Percentiles rank a stretch among this genome's conserved stretches.
These are phyloP conservation scores for Drosophila watanabei DNA, from an alignment of 1,140 invertebrate species.

Conservation along the genomic window DNA sequence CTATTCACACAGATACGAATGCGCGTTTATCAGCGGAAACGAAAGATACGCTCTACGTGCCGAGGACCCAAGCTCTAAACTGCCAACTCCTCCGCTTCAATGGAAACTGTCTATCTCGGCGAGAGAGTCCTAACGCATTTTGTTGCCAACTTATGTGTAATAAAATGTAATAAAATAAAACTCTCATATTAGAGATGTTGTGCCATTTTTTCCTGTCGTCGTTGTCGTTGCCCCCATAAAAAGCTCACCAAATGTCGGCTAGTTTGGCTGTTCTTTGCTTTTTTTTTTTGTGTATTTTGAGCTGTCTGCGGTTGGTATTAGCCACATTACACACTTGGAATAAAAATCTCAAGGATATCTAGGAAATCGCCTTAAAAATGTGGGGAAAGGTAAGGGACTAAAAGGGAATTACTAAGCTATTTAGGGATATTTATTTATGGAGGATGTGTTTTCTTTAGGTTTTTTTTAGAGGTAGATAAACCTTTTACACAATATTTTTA, in stretches of 20 bases:
- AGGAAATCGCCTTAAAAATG: not conserved
- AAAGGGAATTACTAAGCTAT: not conserved
- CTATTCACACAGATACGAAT: constrained; percentile 74
- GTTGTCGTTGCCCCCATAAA: constrained; percentile 43
- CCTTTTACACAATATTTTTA: not conserved
- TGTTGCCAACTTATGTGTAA: constrained; percentile 77
- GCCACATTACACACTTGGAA: constrained; percentile 57
- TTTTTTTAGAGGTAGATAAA: not conserved
- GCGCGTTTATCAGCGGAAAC: constrained; percentile 81
- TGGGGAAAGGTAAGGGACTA: accelerated
- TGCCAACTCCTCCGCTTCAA: constrained; percentile 61
- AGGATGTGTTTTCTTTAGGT: not conserved
- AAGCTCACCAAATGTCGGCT: constrained; percentile 60
- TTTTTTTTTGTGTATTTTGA: constrained; percentile 1
- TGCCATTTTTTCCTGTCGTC: constrained; percentile 44
- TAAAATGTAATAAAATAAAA: constrained; percentile 84
- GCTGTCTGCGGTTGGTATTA: constrained; percentile 48
- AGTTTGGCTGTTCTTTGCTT: constrained; percentile 32
- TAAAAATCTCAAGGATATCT: not conserved
- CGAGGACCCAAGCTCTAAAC: constrained; percentile 65
- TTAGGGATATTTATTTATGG: not conserved
- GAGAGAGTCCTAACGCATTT: constrained; percentile 54
- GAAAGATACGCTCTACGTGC: constrained; percentile 77
- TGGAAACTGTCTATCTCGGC: constrained; percentile 33
- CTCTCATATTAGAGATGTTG: constrained; percentile 78